Evolutionary conservation across 2,797 vertebrate species (phyloP).

Genomic region (Artibeus lituratus): DNA sequence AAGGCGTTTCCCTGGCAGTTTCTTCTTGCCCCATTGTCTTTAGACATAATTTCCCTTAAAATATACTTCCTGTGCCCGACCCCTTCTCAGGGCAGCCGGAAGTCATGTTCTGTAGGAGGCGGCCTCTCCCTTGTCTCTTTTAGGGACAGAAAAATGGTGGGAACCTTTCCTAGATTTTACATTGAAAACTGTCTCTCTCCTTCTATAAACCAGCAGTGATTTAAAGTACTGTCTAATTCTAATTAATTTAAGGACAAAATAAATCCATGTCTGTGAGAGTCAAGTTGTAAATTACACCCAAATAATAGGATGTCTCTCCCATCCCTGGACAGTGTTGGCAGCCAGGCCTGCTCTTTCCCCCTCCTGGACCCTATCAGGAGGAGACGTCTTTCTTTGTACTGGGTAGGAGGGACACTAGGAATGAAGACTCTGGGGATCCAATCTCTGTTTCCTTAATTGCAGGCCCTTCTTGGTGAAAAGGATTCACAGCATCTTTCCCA

Average conservation of each 20-base stretch:
- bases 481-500: not conserved
- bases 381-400: not conserved
- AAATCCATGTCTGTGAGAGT: conserved; percentile 78
- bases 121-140: not conserved
- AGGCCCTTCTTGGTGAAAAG: not conserved
- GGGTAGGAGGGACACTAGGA: not conserved
- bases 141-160: not conserved
- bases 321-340: not conserved
- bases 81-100: not conserved
- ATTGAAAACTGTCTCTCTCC: conserved; percentile 37
- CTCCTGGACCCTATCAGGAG: not conserved
- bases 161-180: conserved; percentile 11
- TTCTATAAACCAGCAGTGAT: conserved; percentile 70
- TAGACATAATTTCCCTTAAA: not conserved
- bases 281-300: conserved; percentile 78
- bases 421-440: not conserved
- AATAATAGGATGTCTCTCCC: conserved; percentile 65
- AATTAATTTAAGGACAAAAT: conserved; percentile 80
- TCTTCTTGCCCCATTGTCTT: not conserved
- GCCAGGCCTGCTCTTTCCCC: not conserved
- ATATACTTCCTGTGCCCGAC: not conserved
- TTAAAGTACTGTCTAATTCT: conserved; percentile 79
- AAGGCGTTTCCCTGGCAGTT: not conserved
- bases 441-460: not conserved
- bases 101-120: not conserved